A percentile compares a stretch with the other conserved stretches of the same genome.
These are phyloP conservation scores for Parus major DNA, from an alignment of 2,113 vertebrate genomes.

Conservation along the genomic window DNA sequence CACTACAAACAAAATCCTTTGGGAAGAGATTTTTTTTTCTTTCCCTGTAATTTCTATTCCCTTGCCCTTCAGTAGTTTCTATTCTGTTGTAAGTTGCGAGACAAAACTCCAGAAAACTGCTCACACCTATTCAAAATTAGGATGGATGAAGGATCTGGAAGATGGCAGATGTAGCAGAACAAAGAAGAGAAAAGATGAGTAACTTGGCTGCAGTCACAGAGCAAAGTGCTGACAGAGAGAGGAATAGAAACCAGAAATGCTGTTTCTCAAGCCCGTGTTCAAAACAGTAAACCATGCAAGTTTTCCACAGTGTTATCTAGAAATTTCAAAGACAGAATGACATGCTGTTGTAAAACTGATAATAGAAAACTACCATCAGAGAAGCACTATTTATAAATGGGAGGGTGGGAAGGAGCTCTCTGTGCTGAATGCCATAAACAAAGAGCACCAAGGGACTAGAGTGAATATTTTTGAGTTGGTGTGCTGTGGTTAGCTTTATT, in stretches of 20 bases:
- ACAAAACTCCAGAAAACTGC: constrained; percentile 1
- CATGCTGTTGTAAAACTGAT: constrained; percentile 25
- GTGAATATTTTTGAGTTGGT: constrained; percentile 14
- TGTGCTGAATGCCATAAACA: constrained; percentile 36
- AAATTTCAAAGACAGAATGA: constrained; percentile 18
- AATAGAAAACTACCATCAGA: background rate
- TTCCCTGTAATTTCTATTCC: background rate
- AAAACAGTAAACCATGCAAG: background rate
- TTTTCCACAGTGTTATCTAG: constrained; percentile 19
- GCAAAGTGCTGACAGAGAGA: constrained; percentile 3
- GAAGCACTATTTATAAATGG: constrained; percentile 18
- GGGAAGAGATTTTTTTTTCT: background rate
- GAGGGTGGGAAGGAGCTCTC: background rate
- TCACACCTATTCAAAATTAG: background rate
- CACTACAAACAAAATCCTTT: background rate
- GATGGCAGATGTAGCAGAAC: background rate
- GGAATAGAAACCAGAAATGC: constrained; percentile 5
- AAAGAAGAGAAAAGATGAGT: background rate
- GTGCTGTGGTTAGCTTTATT: constrained; percentile 17
- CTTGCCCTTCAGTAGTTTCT: background rate
- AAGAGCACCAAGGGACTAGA: background rate
- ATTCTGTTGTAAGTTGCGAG: background rate
- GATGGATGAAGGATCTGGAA: background rate
- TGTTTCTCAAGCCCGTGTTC: background rate
- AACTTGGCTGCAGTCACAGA: background rate